These are phyloP conservation scores for Leucopternis melanops DNA, from an alignment of 2,113 vertebrate species.

Conservation along the genomic window DNA sequence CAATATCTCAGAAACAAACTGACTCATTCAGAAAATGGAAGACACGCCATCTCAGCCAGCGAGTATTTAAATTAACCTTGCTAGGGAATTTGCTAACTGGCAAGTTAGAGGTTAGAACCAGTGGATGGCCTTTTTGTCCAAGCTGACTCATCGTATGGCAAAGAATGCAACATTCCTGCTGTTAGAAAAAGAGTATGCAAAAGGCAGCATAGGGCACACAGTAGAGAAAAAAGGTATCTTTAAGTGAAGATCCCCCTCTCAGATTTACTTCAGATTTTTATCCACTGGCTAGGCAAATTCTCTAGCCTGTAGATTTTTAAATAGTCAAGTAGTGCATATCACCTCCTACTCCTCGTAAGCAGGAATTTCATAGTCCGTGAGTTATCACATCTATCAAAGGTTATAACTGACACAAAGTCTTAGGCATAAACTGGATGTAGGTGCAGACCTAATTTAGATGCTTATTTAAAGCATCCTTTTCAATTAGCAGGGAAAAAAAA, in stretches of 20 bases:
- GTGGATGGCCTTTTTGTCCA: neutral
- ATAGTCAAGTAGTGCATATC: neutral
- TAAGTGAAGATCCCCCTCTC: neutral
- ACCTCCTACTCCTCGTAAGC: neutral
- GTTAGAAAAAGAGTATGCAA: neutral
- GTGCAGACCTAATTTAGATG: neutral
- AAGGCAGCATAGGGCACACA: rapidly evolving
- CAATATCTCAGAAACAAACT: neutral
- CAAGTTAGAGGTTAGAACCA: neutral
- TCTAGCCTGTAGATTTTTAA: neutral
- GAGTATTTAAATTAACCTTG: neutral
- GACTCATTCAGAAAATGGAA: neutral
- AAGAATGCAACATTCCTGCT: neutral
- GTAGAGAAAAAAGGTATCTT: neutral
- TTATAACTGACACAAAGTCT: neutral
- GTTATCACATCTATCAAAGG: neutral
- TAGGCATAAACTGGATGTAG: neutral
- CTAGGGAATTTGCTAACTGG: neutral
- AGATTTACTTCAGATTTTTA: neutral
- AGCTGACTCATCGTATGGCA: neutral
- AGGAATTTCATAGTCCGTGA: neutral
- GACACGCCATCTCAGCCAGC: rapidly evolving
- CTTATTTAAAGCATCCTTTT: neutral
- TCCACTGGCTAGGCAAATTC: neutral
- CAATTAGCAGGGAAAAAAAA: neutral